These are phyloP conservation scores for Sitobion miscanthi DNA, from an alignment of 1,140 invertebrate species.

Conservation along the genomic window DNA sequence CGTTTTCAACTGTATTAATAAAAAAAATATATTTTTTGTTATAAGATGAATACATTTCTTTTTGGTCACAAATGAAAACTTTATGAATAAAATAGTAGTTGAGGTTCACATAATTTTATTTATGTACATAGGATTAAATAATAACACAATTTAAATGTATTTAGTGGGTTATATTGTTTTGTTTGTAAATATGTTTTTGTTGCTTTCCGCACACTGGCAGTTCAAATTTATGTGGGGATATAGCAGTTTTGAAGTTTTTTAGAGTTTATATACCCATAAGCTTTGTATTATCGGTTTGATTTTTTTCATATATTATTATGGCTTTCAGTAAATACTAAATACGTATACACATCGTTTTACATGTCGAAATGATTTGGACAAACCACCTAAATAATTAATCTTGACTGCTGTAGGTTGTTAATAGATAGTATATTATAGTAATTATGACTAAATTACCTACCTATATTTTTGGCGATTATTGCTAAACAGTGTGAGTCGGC, in stretches of 20 bases:
- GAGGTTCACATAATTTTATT: slow-evolving; percentile 15
- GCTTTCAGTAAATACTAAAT: not conserved
- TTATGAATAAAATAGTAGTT: slow-evolving; percentile 45
- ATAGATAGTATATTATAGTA: not conserved
- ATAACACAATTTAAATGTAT: slow-evolving; percentile 41
- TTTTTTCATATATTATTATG: not conserved
- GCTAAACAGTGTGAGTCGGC: not conserved
- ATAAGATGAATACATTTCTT: slow-evolving; percentile 8
- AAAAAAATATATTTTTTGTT: not conserved
- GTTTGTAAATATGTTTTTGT: slow-evolving; percentile 26
- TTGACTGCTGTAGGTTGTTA: not conserved
- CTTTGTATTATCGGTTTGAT: not conserved
- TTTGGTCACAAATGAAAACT: not conserved
- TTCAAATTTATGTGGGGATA: not conserved
- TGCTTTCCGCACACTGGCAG: not conserved
- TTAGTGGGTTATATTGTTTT: not conserved
- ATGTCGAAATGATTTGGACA: not conserved
- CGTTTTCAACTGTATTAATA: slow-evolving; percentile 29
- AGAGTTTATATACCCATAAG: not conserved
- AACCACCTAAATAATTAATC: not conserved
- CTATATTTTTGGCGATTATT: not conserved
- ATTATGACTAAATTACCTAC: not conserved
- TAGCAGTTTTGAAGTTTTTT: not conserved
- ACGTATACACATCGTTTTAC: not conserved
- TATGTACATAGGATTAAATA: slow-evolving; percentile 38